These are phyloP conservation scores for Machaerirhynchus nigripectus DNA, from an alignment of 2,113 vertebrate genomes.

Conservation along the genomic window DNA sequence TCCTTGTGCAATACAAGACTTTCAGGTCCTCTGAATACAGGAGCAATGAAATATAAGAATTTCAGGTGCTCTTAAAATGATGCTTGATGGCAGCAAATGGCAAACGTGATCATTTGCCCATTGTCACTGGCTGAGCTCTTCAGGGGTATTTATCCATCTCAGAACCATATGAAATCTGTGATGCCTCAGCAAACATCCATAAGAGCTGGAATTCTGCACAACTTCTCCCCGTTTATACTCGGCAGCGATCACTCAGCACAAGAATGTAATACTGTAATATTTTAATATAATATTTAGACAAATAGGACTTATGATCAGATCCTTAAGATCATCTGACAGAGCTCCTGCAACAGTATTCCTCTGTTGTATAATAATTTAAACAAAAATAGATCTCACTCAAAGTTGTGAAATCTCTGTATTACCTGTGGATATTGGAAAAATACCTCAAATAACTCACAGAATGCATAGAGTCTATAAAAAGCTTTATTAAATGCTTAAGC, in stretches of 20 bases:
- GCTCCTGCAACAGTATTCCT: background rate
- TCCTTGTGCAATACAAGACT: background rate
- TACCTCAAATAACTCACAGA: background rate
- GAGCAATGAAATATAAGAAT: background rate
- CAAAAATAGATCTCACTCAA: background rate
- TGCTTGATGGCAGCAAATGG: background rate
- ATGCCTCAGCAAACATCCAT: slow-evolving; percentile 26
- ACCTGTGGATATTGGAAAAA: background rate
- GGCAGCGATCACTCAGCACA: background rate
- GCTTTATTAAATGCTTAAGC: background rate
- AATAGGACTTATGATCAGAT: background rate
- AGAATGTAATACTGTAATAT: slow-evolving; percentile 4
- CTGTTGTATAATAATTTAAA: background rate
- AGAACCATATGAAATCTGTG: background rate
- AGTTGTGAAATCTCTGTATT: background rate
- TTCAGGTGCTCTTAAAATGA: background rate
- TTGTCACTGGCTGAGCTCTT: background rate
- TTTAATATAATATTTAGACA: slow-evolving; percentile 39
- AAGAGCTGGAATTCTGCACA: background rate
- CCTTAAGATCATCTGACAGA: background rate
- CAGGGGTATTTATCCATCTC: background rate
- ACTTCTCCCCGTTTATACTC: background rate
- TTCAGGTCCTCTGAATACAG: background rate
- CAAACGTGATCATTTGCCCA: background rate
- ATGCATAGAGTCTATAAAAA: background rate